Conservation (phyloP, 2,888 invertebrate genomes). For the Pteria penguin region DNA sequence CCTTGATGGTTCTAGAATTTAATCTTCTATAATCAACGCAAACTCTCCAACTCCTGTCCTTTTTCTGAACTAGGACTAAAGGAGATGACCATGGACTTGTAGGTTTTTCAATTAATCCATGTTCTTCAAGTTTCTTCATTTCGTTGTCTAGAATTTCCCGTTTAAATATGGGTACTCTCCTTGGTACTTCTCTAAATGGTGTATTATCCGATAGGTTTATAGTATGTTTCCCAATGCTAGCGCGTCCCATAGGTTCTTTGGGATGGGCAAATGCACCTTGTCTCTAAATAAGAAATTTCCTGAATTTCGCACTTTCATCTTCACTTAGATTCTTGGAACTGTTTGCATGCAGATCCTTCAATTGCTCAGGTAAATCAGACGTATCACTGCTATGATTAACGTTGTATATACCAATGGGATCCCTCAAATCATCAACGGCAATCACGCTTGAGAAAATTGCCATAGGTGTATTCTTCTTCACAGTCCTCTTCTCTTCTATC, state of each 20-base stretch:
- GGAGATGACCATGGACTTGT: neutral
- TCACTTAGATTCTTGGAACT: neutral
- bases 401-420: neutral
- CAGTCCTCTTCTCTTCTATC: no score
- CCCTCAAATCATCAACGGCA: neutral
- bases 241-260: slow-evolving; percentile 7
- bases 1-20: slow-evolving; percentile 8
- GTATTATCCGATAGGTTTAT: slow-evolving; percentile 21
- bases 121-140: neutral
- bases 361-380: slow-evolving; percentile 18
- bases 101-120: neutral
- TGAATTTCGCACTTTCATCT: no score
- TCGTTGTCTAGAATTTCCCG: neutral
- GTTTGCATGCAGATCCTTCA: neutral
- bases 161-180: no score
- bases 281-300: slow-evolving; percentile 1
- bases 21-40: slow-evolving; percentile 20
- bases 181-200: slow-evolving; percentile 10
- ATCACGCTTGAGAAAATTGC: no score
- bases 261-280: slow-evolving; percentile 12
- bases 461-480: no score
- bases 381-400: no score
- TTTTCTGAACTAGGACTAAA: neutral
- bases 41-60: slow-evolving; percentile 8
- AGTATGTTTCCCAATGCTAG: no score